phyloP scores from a whole-genome alignment of 2,888 invertebrate genomes.

The Exocentrus adspersus region DNA sequence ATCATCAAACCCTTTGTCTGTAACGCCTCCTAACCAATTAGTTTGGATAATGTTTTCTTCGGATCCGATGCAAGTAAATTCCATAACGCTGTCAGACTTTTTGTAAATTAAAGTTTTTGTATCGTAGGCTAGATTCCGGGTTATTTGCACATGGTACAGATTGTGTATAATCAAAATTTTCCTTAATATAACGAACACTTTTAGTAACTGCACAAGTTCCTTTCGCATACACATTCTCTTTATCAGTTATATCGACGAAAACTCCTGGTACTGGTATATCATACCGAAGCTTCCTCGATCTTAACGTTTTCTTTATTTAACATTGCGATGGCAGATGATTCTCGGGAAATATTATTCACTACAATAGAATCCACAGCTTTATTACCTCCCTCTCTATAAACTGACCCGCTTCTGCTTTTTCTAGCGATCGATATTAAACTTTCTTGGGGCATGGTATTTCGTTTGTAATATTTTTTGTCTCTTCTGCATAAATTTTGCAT shows the following conservation, averaged over 20 bases:
- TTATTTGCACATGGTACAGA: not conserved
- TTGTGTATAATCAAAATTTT: not conserved
- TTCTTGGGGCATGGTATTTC: not conserved
- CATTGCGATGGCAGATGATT: not conserved
- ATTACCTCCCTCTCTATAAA: not conserved
- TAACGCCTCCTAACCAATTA: not conserved
- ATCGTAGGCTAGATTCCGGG: not conserved
- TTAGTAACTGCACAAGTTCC: not conserved
- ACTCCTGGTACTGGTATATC: too few species aligned
- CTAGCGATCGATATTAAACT: not conserved
- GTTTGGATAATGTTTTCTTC: not conserved
- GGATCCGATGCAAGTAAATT: slow-evolving; percentile 30
- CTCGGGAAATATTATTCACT: not conserved
- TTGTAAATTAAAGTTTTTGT: not conserved
- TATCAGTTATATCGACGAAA: not conserved
- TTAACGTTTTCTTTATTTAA: not conserved
- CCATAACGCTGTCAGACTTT: slow-evolving; percentile 21
- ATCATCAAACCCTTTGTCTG: not conserved
- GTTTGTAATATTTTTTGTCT: not conserved
- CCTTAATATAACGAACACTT: not conserved
- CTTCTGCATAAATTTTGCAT: not conserved
- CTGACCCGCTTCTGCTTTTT: not conserved
- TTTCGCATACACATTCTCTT: slow-evolving; percentile 5
- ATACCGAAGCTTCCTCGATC: not conserved
- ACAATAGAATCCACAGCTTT: not conserved